Conservation (phyloP, 2,888 invertebrate genomes). For the Oscheius sp. region DNA sequence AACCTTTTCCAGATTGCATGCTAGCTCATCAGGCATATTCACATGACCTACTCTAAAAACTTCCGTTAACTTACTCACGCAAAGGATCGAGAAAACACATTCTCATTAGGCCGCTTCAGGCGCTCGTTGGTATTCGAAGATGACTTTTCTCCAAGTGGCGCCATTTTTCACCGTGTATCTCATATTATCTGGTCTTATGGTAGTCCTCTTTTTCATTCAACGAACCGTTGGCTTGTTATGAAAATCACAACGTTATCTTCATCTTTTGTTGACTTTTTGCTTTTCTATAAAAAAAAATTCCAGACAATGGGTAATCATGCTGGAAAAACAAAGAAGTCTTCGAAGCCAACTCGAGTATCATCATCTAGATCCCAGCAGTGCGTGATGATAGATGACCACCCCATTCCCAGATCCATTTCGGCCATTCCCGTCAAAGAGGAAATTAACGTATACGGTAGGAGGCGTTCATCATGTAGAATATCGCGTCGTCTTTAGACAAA, state of each 20-base stretch:
- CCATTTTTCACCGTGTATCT: no score
- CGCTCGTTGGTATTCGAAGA: no score
- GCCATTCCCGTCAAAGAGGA: conserved; percentile 33
- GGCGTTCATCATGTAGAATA: conserved; percentile 1
- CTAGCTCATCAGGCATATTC: conserved; percentile 9
- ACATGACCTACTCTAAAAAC: conserved; percentile 24
- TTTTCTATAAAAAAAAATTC: no score
- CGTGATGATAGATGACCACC: conserved; percentile 33
- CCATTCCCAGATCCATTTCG: conserved; percentile 46
- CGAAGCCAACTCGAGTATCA: conserved; percentile 15
- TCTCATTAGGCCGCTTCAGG: no score
- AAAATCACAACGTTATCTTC: no score
- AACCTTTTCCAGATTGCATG: conserved; percentile 11
- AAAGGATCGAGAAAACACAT: not conserved
- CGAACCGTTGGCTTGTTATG: no score
- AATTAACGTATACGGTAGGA: conserved; percentile 22
- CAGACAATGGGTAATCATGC: conserved; percentile 33
- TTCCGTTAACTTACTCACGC: conserved; percentile 5
- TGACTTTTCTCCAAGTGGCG: no score
- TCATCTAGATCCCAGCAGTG: conserved; percentile 29
- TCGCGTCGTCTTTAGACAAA: conserved; percentile 20
- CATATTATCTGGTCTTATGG: no score
- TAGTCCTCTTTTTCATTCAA: no score
- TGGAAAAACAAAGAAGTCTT: conserved; percentile 8
- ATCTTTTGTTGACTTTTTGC: no score